A percentile compares a stretch with the other conserved stretches of the same genome.
phyloP scores from a whole-genome alignment of 2,113 vertebrate genomes.

The Oncorhynchus masou region DNA sequence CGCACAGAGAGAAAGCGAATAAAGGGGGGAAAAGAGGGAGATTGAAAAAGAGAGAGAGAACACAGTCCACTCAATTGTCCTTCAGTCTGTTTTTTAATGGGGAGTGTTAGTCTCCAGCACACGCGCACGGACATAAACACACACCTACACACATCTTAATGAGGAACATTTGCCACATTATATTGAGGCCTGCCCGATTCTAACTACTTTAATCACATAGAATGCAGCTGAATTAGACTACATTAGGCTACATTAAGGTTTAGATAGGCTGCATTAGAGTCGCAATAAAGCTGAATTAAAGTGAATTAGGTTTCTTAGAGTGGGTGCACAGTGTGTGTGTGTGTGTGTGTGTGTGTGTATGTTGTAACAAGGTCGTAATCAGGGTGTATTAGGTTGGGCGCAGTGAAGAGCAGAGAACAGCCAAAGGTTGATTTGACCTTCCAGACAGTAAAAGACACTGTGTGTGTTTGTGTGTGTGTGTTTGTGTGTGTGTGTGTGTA shows the following conservation, averaged over 20 bases:
- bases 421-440: constrained; percentile 37
- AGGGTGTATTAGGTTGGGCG: constrained; percentile 28
- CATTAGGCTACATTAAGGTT: constrained; percentile 43
- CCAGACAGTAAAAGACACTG: constrained; percentile 21
- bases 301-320: neutral
- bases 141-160: neutral
- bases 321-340: too few relatives aligned
- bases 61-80: too few relatives aligned
- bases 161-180: too few relatives aligned
- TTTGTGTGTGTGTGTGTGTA: neutral
- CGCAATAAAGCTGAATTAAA: constrained; percentile 45
- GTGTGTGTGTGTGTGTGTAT: too few relatives aligned
- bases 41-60: too few relatives aligned
- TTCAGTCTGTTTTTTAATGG: too few relatives aligned
- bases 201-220: constrained; percentile 43
- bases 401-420: constrained; percentile 14
- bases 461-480: neutral
- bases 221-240: constrained; percentile 32
- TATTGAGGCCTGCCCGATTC: constrained; percentile 44
- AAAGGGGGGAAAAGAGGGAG: too few relatives aligned
- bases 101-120: too few relatives aligned
- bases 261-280: constrained; percentile 51
- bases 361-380: neutral
- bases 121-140: neutral
- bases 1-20: too few relatives aligned